Conservation (phyloP, 1,140 invertebrate species). For the Anastrepha ludens region DNA sequence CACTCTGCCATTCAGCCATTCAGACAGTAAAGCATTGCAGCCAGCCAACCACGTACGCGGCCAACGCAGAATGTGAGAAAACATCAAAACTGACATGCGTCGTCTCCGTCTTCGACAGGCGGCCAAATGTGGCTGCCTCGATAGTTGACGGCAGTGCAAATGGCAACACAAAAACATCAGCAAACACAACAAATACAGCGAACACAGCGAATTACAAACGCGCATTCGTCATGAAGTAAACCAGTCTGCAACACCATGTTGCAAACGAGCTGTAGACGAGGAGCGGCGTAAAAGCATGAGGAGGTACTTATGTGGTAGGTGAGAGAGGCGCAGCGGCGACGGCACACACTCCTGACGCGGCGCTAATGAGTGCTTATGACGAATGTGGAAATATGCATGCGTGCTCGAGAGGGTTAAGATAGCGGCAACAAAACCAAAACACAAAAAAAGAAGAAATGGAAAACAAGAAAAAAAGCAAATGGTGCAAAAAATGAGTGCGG, state of each 20-base stretch:
- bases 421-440: neutral
- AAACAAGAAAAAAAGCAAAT: neutral
- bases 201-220: neutral
- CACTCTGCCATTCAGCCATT: slow-evolving; percentile 38
- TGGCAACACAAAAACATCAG: slow-evolving; percentile 34
- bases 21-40: slow-evolving; percentile 21
- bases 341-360: slow-evolving; percentile 24
- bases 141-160: slow-evolving; percentile 8
- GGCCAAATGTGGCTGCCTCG: slow-evolving; percentile 43
- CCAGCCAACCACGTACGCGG: slow-evolving; percentile 54
- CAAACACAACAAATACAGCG: neutral
- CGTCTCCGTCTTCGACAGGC: slow-evolving; percentile 50
- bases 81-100: slow-evolving; percentile 54
- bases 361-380: slow-evolving; percentile 51
- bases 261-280: neutral
- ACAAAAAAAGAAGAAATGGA: neutral
- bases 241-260: slow-evolving; percentile 31
- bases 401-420: neutral
- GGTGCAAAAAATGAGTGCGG: neutral
- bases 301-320: neutral
- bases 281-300: neutral
- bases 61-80: slow-evolving; percentile 50
- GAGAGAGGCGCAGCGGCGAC: neutral
- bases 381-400: slow-evolving; percentile 46
- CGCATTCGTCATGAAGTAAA: slow-evolving; percentile 31